Evolutionary conservation across 2,888 invertebrate genomes (phyloP), one percentile per base, ranked within the genome.

Genomic region (Willowsia nigromaculata): DNA sequence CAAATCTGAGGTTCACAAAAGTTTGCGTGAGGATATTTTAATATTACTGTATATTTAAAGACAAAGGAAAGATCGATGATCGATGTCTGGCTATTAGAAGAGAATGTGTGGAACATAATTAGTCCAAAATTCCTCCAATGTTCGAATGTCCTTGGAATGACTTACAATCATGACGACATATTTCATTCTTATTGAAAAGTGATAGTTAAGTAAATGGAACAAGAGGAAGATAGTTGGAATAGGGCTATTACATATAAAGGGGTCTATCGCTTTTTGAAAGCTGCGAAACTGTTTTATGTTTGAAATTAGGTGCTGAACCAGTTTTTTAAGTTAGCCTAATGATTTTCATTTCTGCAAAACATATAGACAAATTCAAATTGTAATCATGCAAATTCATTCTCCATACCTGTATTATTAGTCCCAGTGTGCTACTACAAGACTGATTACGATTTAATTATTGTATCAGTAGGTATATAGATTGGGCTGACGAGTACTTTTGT

Each of bases 61-160:
- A 68, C 18, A 40, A 3, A 84, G 92, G 15, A 91, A 89, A 76
- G 30, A 74, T 90, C 11, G 89, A 89, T 0, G 91, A 92, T n/a
- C 59, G 91, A 92, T 84, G 83, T 90, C 27, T 92, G 91, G 90
- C 90, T 92, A 11, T 91, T 90, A 65, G 92, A 92, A 56, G 90
- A 91, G 22, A 90, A 91, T 47, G 85, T 90, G 6, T 92, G 92
- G 92, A 90, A 90, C 22, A 71, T 88, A 33, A 82, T 92, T 13
- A 53, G 65, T 11, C 59, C 56, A n/a, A 76, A 74, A n/a, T 65
- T 40, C 15, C 18, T 81, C 0, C 27, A 76, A 15, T 1, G 7
- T n/a, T 6, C 18, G 59, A 85, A 37, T 43, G 59, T 13, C 30
- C 50, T n/a, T 22, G 47, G 33, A 0, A 50, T 91, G 47, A 56